phyloP scores from a whole-genome alignment of 1,140 invertebrate genomes.

The Samia ricini region DNA sequence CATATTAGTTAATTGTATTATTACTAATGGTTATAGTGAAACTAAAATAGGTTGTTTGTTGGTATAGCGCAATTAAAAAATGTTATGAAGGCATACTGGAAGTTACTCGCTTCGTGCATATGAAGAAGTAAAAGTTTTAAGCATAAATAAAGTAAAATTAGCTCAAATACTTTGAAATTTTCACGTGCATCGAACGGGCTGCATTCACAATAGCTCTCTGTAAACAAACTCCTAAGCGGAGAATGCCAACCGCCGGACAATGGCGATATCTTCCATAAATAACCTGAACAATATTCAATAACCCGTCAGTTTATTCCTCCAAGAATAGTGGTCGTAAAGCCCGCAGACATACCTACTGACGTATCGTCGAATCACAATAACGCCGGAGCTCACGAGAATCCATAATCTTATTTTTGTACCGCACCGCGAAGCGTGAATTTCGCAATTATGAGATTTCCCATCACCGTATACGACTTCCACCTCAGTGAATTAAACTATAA shows the following conservation, averaged over 20 bases:
- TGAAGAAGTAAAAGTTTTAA: not conserved
- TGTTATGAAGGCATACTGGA: not conserved
- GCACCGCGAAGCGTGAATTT: constrained; percentile 76
- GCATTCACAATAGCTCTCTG: constrained; percentile 22
- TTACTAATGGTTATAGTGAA: too few species aligned
- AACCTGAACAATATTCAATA: constrained; percentile 74
- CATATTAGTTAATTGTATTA: too few species aligned
- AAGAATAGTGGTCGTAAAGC: constrained; percentile 74
- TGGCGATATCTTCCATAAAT: constrained; percentile 68
- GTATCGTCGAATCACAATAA: constrained; percentile 77
- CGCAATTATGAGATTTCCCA: constrained; percentile 63
- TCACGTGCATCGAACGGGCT: constrained; percentile 9
- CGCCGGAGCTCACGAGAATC: constrained; percentile 73
- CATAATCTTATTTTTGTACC: constrained; percentile 78
- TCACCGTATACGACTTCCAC: constrained; percentile 42
- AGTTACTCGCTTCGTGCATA: not conserved
- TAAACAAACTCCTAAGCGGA: constrained; percentile 32
- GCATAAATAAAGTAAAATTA: not conserved
- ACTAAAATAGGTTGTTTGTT: too few species aligned
- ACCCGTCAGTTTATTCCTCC: constrained; percentile 69
- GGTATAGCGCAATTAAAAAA: too few species aligned
- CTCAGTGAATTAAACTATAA: constrained; percentile 37
- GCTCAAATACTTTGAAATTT: not conserved
- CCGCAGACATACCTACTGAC: constrained; percentile 72
- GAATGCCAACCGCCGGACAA: constrained; percentile 43